A percentile compares a stretch with the other conserved stretches of the same genome.
phyloP scores from a whole-genome alignment of 2,113 vertebrate genomes.

The Salvelinus sp. region DNA sequence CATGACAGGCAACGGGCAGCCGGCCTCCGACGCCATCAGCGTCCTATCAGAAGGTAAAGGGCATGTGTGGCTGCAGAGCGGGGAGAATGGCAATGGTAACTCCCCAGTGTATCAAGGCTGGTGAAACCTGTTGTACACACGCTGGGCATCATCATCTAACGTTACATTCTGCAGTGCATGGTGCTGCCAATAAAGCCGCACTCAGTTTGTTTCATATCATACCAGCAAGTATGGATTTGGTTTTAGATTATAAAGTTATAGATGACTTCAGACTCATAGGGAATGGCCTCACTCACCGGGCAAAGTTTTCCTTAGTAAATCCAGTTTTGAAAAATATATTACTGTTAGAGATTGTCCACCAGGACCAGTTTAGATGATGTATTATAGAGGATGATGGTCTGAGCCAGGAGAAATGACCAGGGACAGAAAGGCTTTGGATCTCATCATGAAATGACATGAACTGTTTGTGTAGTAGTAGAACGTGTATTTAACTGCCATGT shows the following conservation, averaged over 20 bases:
- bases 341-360: not conserved
- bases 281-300: constrained; percentile 7
- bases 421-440: not conserved
- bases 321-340: not conserved
- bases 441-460: too few species aligned
- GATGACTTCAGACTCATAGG: not conserved
- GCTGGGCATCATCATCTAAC: not conserved
- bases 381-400: not conserved
- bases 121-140: constrained; percentile 45
- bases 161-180: not conserved
- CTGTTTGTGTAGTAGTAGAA: not conserved
- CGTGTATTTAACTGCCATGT: not conserved
- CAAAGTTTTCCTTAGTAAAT: not conserved
- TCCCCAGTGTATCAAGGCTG: constrained; percentile 77
- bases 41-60: constrained; percentile 90
- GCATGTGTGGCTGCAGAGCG: constrained; percentile 32
- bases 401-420: not conserved
- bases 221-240: not conserved
- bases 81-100: constrained; percentile 25
- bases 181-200: constrained; percentile 1
- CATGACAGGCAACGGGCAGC: constrained; percentile 66
- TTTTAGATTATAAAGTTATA: not conserved
- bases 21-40: constrained; percentile 81
- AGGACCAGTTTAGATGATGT: not conserved
- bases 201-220: not conserved